phyloP scores from a whole-genome alignment of 2,113 vertebrate genomes.

The mouse (Mus musculus) region GRCm39 chr3:53379501-53380000 shows the following conservation, averaged over 20 bases:
- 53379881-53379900: not conserved
- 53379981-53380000: not conserved
- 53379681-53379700: not conserved
- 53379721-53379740: slow-evolving; percentile 10
- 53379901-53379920: not conserved
- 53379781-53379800: not conserved
- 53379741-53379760: not conserved
- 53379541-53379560: not conserved
- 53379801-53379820: not conserved
- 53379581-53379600: not conserved
- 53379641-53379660: not conserved
- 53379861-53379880: slow-evolving; percentile 44
- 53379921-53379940: not conserved
- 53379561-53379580: not conserved
- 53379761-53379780: not conserved
- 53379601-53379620: not conserved
- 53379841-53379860: not conserved
- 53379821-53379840: not conserved
- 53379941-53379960: not conserved
- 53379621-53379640: not conserved
- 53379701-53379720: not conserved
- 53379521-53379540: not conserved
- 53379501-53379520: slow-evolving; percentile 92
- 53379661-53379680: not conserved
- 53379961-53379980: not conserved